Conservation (phyloP, 2,888 invertebrate genomes). For the Perithous albicinctus region DNA sequence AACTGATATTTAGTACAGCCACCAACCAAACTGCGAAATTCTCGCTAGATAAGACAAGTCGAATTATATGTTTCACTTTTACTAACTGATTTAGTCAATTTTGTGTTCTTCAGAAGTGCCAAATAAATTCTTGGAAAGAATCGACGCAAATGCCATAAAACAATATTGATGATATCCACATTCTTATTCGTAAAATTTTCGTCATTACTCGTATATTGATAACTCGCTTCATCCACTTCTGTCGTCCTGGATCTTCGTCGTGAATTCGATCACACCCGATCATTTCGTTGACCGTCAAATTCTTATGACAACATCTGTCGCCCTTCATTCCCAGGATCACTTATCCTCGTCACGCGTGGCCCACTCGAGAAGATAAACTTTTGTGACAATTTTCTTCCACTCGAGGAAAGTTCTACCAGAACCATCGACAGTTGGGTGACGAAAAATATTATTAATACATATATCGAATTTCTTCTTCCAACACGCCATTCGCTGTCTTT, state of each 20-base stretch:
- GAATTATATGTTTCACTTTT: too few relatives aligned
- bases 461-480: constrained; percentile 21
- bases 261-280: constrained; percentile 48
- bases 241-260: not conserved
- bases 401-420: not conserved
- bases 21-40: too few relatives aligned
- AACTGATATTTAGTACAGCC: too few relatives aligned
- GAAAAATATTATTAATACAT: constrained; percentile 56
- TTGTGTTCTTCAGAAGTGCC: too few relatives aligned
- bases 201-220: too few relatives aligned
- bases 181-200: too few relatives aligned
- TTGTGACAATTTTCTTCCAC: constrained; percentile 50
- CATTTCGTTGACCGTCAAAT: constrained; percentile 19
- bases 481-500: constrained; percentile 1
- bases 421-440: constrained; percentile 37
- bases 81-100: too few relatives aligned
- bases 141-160: too few relatives aligned
- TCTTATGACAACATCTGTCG: not conserved
- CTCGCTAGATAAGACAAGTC: too few relatives aligned
- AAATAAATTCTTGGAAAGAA: too few relatives aligned
- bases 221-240: too few relatives aligned
- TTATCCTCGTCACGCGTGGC: constrained; percentile 19
- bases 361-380: constrained; percentile 46
- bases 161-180: too few relatives aligned
- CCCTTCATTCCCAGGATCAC: not conserved